These are phyloP conservation scores for Styela plicata DNA, from an alignment of 23 tunicate genomes.

Conservation along the genomic window DNA sequence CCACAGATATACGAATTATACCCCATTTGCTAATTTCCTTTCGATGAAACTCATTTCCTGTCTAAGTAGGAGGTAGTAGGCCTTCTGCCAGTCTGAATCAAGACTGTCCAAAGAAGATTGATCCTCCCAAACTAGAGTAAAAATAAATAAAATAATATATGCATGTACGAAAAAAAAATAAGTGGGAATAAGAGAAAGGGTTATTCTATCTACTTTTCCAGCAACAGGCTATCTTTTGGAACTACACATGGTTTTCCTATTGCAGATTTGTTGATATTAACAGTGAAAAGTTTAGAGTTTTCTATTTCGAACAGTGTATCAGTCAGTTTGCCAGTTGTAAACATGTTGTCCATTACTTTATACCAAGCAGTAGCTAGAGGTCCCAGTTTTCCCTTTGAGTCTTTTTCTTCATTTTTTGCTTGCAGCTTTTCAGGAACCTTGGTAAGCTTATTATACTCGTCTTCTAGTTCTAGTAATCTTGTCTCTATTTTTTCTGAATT, in stretches of 20 bases:
- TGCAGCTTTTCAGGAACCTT: not conserved
- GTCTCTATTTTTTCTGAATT: not conserved
- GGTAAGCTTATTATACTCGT: conserved; percentile 10
- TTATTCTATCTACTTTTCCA: too few species aligned
- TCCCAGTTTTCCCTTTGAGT: too few species aligned
- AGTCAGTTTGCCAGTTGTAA: conserved; percentile 12
- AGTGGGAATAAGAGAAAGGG: too few species aligned
- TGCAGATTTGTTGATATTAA: not conserved
- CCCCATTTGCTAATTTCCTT: too few species aligned
- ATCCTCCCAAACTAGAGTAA: too few species aligned
- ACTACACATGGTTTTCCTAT: not conserved
- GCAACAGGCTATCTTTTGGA: not conserved
- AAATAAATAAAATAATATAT: too few species aligned
- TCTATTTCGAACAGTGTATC: conserved; percentile 20
- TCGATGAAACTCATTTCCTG: too few species aligned
- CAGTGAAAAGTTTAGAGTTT: not conserved
- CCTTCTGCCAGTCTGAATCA: too few species aligned
- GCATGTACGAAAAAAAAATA: too few species aligned
- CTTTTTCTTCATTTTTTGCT: not conserved
- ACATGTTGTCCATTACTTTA: not conserved
- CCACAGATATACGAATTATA: too few species aligned
- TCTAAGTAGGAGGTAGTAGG: too few species aligned
- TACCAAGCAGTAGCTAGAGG: not conserved
- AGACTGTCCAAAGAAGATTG: too few species aligned
- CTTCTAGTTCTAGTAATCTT: conserved; percentile 5